Conservation (phyloP, 2,797 vertebrate genomes). For the Phalanger gymnotis region DNA sequence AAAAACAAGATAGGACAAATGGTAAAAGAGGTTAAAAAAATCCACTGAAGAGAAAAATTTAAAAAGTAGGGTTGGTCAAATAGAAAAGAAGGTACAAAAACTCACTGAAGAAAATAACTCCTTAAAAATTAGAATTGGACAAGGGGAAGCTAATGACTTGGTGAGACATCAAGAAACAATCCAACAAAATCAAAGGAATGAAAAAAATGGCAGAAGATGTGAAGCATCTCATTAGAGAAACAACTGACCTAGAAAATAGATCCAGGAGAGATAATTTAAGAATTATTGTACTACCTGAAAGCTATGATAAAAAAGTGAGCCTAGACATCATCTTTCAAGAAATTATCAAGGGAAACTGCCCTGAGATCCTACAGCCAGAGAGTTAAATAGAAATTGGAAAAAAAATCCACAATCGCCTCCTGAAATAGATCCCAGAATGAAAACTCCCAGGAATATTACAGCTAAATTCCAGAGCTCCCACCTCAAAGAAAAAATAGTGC, state of each 20-base stretch:
- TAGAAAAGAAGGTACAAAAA: not conserved
- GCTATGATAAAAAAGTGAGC: not conserved
- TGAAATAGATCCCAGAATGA: not conserved
- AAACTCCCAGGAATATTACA: not conserved
- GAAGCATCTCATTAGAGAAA: not conserved
- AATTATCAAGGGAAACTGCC: not conserved
- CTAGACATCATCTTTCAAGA: not conserved
- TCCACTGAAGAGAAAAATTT: not conserved
- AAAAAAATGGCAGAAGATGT: not conserved
- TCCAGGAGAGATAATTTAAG: not conserved
- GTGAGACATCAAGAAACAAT: not conserved
- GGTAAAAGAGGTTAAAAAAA: not conserved
- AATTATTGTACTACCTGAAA: not conserved
- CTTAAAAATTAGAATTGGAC: not conserved
- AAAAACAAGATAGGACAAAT: not conserved
- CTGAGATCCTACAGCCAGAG: not conserved
- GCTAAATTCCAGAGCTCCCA: not conserved
- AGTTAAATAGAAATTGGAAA: not conserved
- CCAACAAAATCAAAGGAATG: not conserved
- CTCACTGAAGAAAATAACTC: not conserved
- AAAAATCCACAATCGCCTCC: not conserved
- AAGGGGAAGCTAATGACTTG: not conserved
- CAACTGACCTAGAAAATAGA: not conserved
- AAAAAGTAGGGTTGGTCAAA: not conserved
- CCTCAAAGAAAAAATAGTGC: not conserved